These are phyloP conservation scores for Drosophila sordidula DNA, from an alignment of 2,888 invertebrate genomes.

Conservation along the genomic window DNA sequence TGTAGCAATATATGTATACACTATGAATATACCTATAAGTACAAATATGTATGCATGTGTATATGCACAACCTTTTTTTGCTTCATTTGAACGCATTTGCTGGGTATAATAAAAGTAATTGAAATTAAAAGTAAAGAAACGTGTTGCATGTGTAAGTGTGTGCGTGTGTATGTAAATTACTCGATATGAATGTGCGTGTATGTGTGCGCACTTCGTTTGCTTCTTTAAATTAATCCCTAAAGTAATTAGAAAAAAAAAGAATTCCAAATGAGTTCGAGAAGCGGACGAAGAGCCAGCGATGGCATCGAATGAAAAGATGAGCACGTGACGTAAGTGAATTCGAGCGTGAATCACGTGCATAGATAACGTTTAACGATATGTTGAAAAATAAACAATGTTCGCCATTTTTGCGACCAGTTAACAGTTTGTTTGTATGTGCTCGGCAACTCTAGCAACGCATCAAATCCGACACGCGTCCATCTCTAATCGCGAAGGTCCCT, in stretches of 20 bases:
- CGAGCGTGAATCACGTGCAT: constrained; percentile 1
- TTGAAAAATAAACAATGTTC: background rate
- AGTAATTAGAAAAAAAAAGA: constrained; percentile 76
- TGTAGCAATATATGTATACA: constrained; percentile 8
- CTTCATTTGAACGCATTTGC: constrained; percentile 70
- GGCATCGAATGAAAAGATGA: constrained; percentile 12
- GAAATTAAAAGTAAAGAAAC: constrained; percentile 83
- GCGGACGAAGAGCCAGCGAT: constrained; percentile 15
- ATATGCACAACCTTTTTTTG: constrained; percentile 48
- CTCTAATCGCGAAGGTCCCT: constrained; percentile 5
- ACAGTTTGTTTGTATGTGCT: background rate
- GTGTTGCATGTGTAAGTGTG: constrained; percentile 64
- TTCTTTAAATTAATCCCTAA: constrained; percentile 80
- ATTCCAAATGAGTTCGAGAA: constrained; percentile 74
- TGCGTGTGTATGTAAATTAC: constrained; percentile 53
- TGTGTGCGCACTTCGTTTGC: constrained; percentile 63
- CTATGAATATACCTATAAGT: constrained; percentile 3
- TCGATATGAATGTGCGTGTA: constrained; percentile 28
- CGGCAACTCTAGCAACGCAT: background rate
- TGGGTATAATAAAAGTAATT: constrained; percentile 79
- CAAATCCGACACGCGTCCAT: constrained; percentile 1
- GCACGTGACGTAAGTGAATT: background rate
- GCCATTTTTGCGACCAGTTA: background rate
- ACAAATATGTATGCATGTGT: constrained; percentile 19
- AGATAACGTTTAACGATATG: background rate